Evolutionary conservation across 2,113 vertebrate genomes (phyloP), one percentile per base, ranked within the genome.

Genomic region (Reinhardtius hippoglossoides): DNA sequence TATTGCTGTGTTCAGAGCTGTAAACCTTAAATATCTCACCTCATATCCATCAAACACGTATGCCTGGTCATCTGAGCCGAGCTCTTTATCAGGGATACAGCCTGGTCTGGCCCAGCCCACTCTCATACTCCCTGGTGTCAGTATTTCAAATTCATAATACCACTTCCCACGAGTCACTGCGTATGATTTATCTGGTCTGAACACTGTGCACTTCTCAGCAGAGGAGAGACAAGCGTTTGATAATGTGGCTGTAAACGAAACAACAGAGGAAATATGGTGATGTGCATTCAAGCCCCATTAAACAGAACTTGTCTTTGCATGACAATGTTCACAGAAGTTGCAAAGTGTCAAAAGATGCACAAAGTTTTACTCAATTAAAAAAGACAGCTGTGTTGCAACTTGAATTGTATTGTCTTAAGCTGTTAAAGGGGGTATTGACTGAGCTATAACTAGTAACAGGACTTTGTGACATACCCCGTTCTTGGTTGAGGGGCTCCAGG

Each of bases 71-170:
- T 99, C 97, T 0, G 95, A 96, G 73, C 97, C 97, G 21, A 98
- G 95, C 62, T 97, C 96, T 86, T 95, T 95, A 55, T 98, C 96
- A 0, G 96, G 95, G 2, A 86, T 87, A 76, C 95, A 96, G 35
- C 94, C 94, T 0, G 95, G 95, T 61, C 94, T 94, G 67, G 96
- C 95, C 97, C 97, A 99, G 62, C 97, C 97, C 50, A 99, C 96
- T 77, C 95, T 94, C 96, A 97, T 97, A 84, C 95, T 95, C 68
- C 97, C 97, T 0, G 95, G 91, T 18, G 97, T 98, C 76, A 97
- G 91, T 0, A 92, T 91, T 87, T 99, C 96, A 83, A 96, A 97
- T 86, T 99, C 97, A 68, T 99, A 99, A 88, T 99, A 99, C 97
- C 97, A 99, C 78, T 97, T 97, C 46, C 97, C 97, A 1, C 80